Conservation (phyloP, 2,888 invertebrate genomes). For the Morpho achilles region DNA sequence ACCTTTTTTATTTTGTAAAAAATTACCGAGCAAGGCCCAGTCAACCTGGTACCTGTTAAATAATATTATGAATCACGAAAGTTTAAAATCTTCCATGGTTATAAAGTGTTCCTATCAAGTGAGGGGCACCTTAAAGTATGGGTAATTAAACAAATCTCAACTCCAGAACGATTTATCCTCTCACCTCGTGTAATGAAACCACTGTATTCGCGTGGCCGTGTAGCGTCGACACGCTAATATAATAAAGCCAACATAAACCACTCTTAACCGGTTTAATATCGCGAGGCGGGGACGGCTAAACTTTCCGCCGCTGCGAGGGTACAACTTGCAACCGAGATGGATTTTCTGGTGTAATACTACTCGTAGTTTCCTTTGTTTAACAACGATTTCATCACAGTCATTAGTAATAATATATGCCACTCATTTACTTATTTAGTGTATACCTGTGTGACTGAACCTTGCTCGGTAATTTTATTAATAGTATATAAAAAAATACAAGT, state of each 20-base stretch:
- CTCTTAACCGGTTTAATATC: conserved; percentile 71
- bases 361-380: conserved; percentile 49
- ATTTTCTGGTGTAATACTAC: conserved; percentile 51
- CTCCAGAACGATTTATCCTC: conserved; percentile 22
- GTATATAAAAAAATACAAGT: no score
- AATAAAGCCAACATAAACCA: conserved; percentile 72
- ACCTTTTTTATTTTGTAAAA: no score
- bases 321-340: conserved; percentile 51
- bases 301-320: conserved; percentile 57
- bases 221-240: conserved; percentile 67
- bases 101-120: no score
- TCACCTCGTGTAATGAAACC: conserved; percentile 53
- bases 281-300: conserved; percentile 49
- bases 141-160: conserved; percentile 33
- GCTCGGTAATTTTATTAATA: no score
- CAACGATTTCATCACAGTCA: conserved; percentile 18
- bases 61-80: no score
- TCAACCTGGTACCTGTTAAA: no score
- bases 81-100: no score
- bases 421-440: no score
- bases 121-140: conserved; percentile 25
- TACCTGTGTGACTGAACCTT: no score
- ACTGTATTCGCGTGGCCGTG: conserved; percentile 43
- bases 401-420: no score
- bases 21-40: no score